These are phyloP conservation scores for Myotis pilosus DNA, from an alignment of 2,797 vertebrate genomes.

Conservation along the genomic window DNA sequence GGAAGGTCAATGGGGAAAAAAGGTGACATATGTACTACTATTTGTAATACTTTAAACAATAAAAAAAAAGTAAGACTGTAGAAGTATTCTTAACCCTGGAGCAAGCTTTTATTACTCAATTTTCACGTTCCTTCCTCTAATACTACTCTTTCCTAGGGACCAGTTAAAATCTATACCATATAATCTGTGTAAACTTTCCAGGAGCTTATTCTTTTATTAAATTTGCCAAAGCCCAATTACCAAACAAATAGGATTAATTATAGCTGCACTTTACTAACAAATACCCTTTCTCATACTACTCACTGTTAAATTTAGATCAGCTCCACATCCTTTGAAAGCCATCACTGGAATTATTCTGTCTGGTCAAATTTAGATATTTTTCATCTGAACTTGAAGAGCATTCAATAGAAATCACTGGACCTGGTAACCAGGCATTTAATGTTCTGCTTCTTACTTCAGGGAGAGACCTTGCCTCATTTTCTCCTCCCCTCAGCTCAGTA, in stretches of 20 bases:
- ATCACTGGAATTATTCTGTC: background rate
- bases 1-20: too few relatives aligned
- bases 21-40: too few relatives aligned
- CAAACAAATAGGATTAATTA: conserved; percentile 28
- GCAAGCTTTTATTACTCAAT: background rate
- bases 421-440: background rate
- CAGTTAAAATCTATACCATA: conserved; percentile 49
- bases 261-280: background rate
- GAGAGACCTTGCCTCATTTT: background rate
- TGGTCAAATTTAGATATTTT: background rate
- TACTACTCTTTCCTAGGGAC: background rate
- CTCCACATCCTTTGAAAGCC: background rate
- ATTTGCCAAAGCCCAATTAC: conserved; percentile 8
- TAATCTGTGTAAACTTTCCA: background rate
- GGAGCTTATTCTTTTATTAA: conserved; percentile 14
- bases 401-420: background rate
- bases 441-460: background rate
- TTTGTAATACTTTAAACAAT: too few relatives aligned
- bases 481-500: background rate
- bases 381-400: background rate
- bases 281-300: background rate
- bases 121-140: background rate
- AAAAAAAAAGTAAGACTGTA: background rate
- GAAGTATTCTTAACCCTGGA: background rate
- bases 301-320: background rate